phyloP scores from a whole-genome alignment of 2,797 vertebrate genomes.

The Bryconaethiops microstoma region DNA sequence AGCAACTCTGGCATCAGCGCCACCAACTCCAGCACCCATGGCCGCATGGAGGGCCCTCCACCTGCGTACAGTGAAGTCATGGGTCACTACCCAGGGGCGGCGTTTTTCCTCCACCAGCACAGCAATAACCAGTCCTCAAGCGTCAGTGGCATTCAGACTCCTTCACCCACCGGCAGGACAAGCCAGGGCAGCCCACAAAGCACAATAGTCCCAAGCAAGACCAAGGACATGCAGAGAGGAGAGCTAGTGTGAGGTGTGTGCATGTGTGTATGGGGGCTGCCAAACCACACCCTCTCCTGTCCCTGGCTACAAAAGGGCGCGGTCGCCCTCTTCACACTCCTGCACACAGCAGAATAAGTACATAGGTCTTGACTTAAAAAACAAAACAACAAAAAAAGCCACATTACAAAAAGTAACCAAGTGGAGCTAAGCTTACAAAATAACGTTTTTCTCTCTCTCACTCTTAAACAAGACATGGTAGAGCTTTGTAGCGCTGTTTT shows the following conservation, averaged over 20 bases:
- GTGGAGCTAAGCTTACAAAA: constrained; percentile 79
- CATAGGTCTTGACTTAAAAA: constrained; percentile 68
- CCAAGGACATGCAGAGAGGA: constrained; percentile 84
- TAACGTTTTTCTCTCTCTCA: constrained; percentile 71
- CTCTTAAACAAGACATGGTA: constrained; percentile 51
- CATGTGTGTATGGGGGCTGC: constrained; percentile 31
- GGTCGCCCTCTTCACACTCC: constrained; percentile 71
- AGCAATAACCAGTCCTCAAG: constrained; percentile 81
- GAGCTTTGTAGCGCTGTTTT: constrained; percentile 61
- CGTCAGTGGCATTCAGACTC: constrained; percentile 67
- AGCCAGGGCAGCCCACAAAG: constrained; percentile 90
- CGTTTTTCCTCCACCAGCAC: constrained; percentile 96
- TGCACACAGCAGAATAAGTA: constrained; percentile 76
- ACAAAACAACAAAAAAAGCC: constrained; percentile 54
- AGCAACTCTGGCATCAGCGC: constrained; percentile 95
- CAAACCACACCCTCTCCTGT: constrained; percentile 50
- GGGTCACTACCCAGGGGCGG: constrained; percentile 87
- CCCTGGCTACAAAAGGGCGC: constrained; percentile 56
- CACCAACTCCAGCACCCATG: constrained; percentile 87
- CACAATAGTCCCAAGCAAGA: constrained; percentile 89
- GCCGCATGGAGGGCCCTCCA: constrained; percentile 91
- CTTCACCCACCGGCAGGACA: constrained; percentile 76
- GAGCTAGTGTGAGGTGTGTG: constrained; percentile 71
- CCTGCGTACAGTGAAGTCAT: constrained; percentile 96
- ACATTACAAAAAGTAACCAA: constrained; percentile 62